Conservation (phyloP, 2,113 vertebrate genomes). For the Amphilophus citrinellus region DNA sequence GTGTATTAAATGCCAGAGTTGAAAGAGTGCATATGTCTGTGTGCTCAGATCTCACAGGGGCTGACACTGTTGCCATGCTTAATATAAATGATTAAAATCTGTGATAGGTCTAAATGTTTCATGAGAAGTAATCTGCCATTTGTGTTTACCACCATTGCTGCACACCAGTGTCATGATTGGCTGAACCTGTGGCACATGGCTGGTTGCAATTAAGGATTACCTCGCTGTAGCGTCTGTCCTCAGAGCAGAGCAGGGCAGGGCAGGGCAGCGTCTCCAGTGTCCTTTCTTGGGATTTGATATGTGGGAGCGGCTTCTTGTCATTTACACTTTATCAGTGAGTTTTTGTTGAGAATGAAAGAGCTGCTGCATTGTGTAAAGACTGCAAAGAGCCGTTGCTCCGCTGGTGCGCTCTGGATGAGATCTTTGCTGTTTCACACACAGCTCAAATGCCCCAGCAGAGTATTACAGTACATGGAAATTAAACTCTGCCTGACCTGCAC, state of each 20-base stretch:
- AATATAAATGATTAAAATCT: conserved; percentile 75
- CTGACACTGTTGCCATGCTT: conserved; percentile 54
- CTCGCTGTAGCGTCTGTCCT: conserved; percentile 34
- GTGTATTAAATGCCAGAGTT: background rate
- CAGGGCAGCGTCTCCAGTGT: background rate
- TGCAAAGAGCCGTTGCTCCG: background rate
- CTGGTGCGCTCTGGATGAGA: conserved; percentile 4
- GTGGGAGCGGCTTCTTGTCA: conserved; percentile 28
- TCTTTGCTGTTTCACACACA: conserved; percentile 14
- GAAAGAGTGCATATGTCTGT: background rate
- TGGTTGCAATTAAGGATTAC: conserved; percentile 58
- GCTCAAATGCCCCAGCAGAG: conserved; percentile 15
- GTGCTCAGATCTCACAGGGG: background rate
- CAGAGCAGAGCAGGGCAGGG: background rate
- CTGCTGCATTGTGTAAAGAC: conserved; percentile 17
- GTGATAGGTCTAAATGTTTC: conserved; percentile 67
- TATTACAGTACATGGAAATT: conserved; percentile 27
- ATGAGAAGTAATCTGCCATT: conserved; percentile 62
- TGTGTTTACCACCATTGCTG: conserved; percentile 54
- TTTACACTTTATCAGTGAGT: conserved; percentile 14
- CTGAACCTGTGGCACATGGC: conserved; percentile 45
- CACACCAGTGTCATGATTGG: conserved; percentile 32
- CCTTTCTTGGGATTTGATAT: conserved; percentile 40
- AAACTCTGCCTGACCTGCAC: conserved; percentile 43
- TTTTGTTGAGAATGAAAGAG: conserved; percentile 32